phyloP scores from a whole-genome alignment of 1,140 invertebrate species.

The Cepaea nemoralis region DNA sequence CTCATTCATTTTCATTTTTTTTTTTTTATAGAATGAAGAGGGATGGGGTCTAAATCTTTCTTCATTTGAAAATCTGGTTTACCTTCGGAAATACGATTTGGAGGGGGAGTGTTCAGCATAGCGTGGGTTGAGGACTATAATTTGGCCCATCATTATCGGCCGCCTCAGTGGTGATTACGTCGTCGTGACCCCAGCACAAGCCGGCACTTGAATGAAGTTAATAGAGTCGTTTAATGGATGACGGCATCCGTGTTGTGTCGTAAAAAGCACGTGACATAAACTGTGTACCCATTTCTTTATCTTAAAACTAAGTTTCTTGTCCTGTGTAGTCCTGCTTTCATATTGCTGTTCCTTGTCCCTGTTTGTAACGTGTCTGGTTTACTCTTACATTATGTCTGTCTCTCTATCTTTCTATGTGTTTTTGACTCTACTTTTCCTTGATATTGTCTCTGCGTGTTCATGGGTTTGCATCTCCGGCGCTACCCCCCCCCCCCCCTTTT shows the following conservation, averaged over 20 bases:
- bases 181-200: neutral
- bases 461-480: too few relatives aligned
- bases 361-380: too few relatives aligned
- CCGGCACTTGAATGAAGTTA: conserved; percentile 1
- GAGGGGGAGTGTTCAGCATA: neutral
- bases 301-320: neutral
- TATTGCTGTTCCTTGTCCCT: too few relatives aligned
- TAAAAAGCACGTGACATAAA: neutral
- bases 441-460: too few relatives aligned
- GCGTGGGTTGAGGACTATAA: neutral
- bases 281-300: neutral
- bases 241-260: neutral
- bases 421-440: too few relatives aligned
- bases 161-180: neutral
- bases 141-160: conserved; percentile 3
- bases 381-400: too few relatives aligned
- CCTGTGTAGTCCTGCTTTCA: too few relatives aligned
- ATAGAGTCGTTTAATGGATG: neutral
- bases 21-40: neutral
- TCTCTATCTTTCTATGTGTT: too few relatives aligned
- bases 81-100: neutral
- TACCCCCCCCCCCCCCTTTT: too few relatives aligned
- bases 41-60: too few relatives aligned
- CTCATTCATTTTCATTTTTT: neutral
- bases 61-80: neutral